A percentile compares a stretch with the other conserved stretches of the same genome.
These are phyloP conservation scores for Epinephelus fuscoguttatus DNA, from an alignment of 2,113 vertebrate species.

Conservation along the genomic window DNA sequence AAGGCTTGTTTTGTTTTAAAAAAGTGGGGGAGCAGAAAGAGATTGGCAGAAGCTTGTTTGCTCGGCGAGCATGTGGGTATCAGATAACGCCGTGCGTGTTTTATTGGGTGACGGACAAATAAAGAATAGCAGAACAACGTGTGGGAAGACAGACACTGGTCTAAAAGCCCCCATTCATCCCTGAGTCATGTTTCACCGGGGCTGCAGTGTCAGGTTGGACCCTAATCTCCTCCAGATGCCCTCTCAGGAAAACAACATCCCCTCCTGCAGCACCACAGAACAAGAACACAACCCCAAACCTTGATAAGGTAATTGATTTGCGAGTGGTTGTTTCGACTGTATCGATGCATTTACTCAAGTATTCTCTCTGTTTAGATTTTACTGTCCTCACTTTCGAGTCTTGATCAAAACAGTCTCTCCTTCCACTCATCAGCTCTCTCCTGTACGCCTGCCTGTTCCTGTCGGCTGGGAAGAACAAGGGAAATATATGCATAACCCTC, in stretches of 20 bases:
- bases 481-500: conserved; percentile 78
- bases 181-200: conserved; percentile 81
- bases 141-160: conserved; percentile 77
- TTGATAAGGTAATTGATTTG: conserved; percentile 56
- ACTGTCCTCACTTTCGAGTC: conserved; percentile 25
- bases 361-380: conserved; percentile 33
- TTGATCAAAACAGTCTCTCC: conserved; percentile 67
- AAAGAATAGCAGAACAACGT: conserved; percentile 78
- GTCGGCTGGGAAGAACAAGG: conserved; percentile 69
- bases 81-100: conserved; percentile 70
- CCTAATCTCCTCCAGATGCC: conserved; percentile 85
- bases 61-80: conserved; percentile 50
- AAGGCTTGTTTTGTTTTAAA: conserved; percentile 20
- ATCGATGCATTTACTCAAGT: conserved; percentile 1
- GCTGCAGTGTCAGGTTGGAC: conserved; percentile 75
- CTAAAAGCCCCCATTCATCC: conserved; percentile 78
- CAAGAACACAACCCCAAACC: conserved; percentile 14
- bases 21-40: neutral
- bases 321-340: conserved; percentile 24
- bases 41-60: conserved; percentile 50
- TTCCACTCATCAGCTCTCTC: conserved; percentile 49
- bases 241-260: conserved; percentile 54
- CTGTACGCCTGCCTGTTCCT: conserved; percentile 49
- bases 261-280: neutral
- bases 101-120: conserved; percentile 84